Evolutionary conservation across 2,888 invertebrate genomes (phyloP).

Genomic region (Drosophila stalkeri): DNA sequence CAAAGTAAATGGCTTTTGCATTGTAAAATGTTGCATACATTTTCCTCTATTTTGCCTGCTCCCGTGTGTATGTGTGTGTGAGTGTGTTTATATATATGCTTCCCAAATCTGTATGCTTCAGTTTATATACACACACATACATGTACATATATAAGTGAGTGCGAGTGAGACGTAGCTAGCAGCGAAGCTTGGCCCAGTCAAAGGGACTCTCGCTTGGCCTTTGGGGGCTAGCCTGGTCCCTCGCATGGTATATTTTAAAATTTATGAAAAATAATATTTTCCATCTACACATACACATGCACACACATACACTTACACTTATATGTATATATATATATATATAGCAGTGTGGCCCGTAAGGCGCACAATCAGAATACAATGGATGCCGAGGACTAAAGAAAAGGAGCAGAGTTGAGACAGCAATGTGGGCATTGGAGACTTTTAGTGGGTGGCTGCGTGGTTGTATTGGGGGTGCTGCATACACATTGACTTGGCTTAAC

Average conservation of each 20-base stretch:
- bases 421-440: background rate
- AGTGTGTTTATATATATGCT: conserved; percentile 37
- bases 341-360: conserved; percentile 24
- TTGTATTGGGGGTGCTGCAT: conserved; percentile 15
- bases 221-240: conserved; percentile 19
- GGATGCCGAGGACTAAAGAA: conserved; percentile 47
- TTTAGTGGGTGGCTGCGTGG: background rate
- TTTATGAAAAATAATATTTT: conserved; percentile 84
- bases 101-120: conserved; percentile 55
- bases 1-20: conserved; percentile 79
- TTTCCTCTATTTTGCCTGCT: conserved; percentile 76
- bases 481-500: conserved; percentile 53
- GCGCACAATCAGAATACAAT: conserved; percentile 68
- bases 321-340: background rate
- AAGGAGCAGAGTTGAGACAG: background rate
- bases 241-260: conserved; percentile 80
- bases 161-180: conserved; percentile 45
- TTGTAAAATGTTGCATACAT: conserved; percentile 83
- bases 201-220: conserved; percentile 12
- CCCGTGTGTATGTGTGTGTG: conserved; percentile 18
- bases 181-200: conserved; percentile 22
- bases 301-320: background rate
- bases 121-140: conserved; percentile 20
- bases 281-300: conserved; percentile 58
- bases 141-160: conserved; percentile 18